These are phyloP conservation scores for Aphyosemion australe DNA, from an alignment of 2,113 vertebrate species.

Conservation along the genomic window DNA sequence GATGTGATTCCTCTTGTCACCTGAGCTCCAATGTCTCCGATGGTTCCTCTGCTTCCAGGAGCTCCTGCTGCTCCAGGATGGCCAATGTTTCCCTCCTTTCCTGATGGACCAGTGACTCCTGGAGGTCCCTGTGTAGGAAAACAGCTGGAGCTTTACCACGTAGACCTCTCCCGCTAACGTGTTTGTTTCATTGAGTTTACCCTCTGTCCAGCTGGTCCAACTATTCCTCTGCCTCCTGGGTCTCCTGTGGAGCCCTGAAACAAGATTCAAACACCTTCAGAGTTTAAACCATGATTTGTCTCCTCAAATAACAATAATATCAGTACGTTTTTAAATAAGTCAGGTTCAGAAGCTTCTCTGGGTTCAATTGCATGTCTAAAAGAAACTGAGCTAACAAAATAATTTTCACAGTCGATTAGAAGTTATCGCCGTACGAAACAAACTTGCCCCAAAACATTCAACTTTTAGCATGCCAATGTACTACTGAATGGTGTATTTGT, in stretches of 20 bases:
- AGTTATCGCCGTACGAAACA: no score
- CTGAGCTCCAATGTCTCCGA: constrained; percentile 91
- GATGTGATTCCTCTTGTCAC: constrained; percentile 66
- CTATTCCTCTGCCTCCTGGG: constrained; percentile 85
- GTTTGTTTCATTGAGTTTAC: constrained; percentile 63
- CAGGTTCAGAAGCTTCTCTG: neutral
- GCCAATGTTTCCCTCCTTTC: constrained; percentile 91
- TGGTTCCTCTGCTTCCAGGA: constrained; percentile 88
- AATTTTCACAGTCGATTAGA: no score
- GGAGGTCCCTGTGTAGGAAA: constrained; percentile 84
- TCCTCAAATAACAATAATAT: no score
- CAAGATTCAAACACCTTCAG: neutral
- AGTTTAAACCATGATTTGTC: no score
- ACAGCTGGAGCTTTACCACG: neutral
- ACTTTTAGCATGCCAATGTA: no score
- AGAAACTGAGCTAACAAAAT: no score
- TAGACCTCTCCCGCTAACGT: fast-evolving
- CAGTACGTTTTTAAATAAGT: neutral
- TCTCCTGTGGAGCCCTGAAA: constrained; percentile 90
- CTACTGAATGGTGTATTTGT: no score
- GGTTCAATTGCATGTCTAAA: no score
- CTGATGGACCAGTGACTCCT: constrained; percentile 90
- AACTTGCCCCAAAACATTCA: no score
- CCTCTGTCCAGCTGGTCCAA: constrained; percentile 91
- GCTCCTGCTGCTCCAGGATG: constrained; percentile 87